A percentile compares a stretch with the other conserved stretches of the same genome.
phyloP scores from a whole-genome alignment of 1,140 invertebrate genomes.

The Zaprionus vittiger region DNA sequence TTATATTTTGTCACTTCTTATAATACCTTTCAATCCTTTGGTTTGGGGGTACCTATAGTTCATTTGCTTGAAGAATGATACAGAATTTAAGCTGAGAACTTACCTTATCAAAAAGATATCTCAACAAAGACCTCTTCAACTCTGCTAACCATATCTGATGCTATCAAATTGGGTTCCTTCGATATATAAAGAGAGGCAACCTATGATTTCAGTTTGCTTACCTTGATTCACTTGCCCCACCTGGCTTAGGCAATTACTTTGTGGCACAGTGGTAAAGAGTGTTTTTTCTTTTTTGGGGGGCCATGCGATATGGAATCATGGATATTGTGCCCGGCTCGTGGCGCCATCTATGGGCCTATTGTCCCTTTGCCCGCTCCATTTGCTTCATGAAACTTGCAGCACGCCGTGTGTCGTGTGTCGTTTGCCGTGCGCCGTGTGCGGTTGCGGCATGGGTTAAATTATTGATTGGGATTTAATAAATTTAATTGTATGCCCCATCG shows the following conservation, averaged over 20 bases:
- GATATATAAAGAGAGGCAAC: no score
- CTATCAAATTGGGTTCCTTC: no score
- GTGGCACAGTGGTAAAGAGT: not conserved
- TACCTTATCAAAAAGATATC: no score
- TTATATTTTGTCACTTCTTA: no score
- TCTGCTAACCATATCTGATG: no score
- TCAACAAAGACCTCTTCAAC: no score
- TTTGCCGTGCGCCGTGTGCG: slow-evolving; percentile 21
- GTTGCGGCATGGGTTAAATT: slow-evolving; percentile 52
- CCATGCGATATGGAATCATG: not conserved
- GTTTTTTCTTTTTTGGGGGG: not conserved
- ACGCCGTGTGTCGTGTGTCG: not conserved
- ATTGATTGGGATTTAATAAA: slow-evolving; percentile 72
- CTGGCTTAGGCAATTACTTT: slow-evolving; percentile 1
- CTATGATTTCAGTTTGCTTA: no score
- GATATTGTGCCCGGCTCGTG: not conserved
- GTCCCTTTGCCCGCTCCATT: slow-evolving; percentile 9
- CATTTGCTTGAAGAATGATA: no score
- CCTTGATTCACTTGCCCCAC: no score
- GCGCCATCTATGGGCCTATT: slow-evolving; percentile 1
- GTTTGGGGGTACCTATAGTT: no score
- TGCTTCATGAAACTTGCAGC: slow-evolving; percentile 32
- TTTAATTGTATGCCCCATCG: slow-evolving; percentile 59
- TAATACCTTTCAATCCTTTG: no score
- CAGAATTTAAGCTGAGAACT: no score